These are phyloP conservation scores for Glyptemys insculpta DNA, from an alignment of 2,797 vertebrate species.

Conservation along the genomic window DNA sequence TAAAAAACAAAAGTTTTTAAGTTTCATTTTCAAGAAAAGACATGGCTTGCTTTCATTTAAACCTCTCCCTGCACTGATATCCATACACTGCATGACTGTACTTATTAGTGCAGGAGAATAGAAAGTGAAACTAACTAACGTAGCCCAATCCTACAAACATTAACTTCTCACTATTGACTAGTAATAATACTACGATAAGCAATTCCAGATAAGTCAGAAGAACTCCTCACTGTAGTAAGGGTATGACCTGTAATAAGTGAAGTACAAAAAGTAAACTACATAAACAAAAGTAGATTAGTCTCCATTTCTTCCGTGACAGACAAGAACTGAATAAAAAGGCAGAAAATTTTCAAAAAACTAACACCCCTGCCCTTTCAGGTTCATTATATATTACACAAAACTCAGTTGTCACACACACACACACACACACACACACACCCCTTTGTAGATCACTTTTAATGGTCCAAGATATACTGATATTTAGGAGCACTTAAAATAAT, in stretches of 20 bases:
- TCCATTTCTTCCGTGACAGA: neutral
- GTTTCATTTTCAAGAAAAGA: neutral
- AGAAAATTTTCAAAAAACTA: too few species aligned
- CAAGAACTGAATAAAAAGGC: neutral
- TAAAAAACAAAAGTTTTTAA: neutral
- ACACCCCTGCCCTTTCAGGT: neutral
- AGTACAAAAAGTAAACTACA: neutral
- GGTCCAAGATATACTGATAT: neutral
- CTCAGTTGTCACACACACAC: neutral
- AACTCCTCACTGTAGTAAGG: neutral
- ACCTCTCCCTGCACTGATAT: neutral
- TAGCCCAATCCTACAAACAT: neutral
- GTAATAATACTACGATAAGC: neutral
- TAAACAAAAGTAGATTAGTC: neutral
- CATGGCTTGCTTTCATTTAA: neutral
- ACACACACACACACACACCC: too few species aligned
- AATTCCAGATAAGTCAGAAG: neutral
- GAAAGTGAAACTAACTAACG: slow-evolving; percentile 37
- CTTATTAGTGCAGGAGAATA: neutral
- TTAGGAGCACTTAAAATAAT: neutral
- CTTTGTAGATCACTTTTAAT: neutral
- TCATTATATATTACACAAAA: neutral
- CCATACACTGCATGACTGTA: neutral
- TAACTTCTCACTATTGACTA: neutral
- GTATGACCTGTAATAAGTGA: neutral